A percentile compares a stretch with the other conserved stretches of the same genome.
Conservation (phyloP, 1,140 invertebrate genomes). For the Penaeus vannamei region DNA sequence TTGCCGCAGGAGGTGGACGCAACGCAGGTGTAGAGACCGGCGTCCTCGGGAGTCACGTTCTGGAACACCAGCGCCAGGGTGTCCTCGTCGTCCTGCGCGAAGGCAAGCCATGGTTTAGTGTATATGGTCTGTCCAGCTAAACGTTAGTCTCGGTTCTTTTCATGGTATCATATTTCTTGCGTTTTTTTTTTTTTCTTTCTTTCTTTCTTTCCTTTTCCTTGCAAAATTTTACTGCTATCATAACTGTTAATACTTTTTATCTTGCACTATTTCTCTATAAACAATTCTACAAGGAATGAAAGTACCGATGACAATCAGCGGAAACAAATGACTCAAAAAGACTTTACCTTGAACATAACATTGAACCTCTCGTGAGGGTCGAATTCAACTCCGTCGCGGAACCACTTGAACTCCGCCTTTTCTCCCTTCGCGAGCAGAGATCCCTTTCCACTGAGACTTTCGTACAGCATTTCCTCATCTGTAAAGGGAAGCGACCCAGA, state of each 20-base stretch:
- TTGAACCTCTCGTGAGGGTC: constrained; percentile 95
- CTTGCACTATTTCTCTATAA: not conserved
- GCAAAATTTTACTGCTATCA: not conserved
- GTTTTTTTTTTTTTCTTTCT: not conserved
- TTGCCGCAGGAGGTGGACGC: constrained; percentile 92
- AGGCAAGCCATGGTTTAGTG: not conserved
- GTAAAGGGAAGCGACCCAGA: not conserved
- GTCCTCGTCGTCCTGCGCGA: constrained; percentile 86
- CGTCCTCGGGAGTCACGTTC: constrained; percentile 93
- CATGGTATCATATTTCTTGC: too few species aligned
- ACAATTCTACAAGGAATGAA: too few species aligned
- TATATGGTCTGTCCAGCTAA: not conserved
- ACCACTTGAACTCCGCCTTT: constrained; percentile 90
- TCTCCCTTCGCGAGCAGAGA: constrained; percentile 78
- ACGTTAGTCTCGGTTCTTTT: too few species aligned
- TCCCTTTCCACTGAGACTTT: constrained; percentile 77
- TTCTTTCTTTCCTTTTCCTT: not conserved
- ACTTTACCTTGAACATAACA: constrained; percentile 81
- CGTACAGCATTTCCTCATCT: constrained; percentile 87
- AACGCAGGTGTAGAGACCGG: constrained; percentile 94
- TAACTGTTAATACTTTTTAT: not conserved
- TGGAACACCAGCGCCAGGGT: constrained; percentile 93
- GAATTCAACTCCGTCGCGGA: constrained; percentile 89
- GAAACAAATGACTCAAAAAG: too few species aligned
- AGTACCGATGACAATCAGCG: too few species aligned